phyloP scores from a whole-genome alignment of 2,888 invertebrate genomes.

The Eilema caniola region DNA sequence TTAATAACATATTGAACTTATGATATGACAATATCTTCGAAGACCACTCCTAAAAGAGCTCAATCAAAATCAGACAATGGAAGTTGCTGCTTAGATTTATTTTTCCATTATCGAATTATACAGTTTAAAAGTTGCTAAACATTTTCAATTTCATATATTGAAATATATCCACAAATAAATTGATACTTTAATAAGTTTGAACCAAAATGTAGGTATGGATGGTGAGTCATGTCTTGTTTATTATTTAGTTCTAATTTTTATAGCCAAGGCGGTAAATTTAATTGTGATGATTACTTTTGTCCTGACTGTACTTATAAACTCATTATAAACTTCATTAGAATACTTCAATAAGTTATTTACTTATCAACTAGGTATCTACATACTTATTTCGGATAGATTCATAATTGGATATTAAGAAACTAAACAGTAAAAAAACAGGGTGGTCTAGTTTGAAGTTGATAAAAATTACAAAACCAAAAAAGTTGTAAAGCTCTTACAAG shows the following conservation, averaged over 20 bases:
- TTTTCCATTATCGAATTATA: neutral
- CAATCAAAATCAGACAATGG: neutral
- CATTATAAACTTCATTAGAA: neutral
- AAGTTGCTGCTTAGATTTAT: neutral
- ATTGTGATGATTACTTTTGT: neutral
- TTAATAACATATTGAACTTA: slow-evolving; percentile 6
- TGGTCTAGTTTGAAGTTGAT: neutral
- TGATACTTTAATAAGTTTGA: no score
- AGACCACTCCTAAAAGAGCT: neutral
- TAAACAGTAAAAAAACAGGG: neutral
- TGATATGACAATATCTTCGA: neutral
- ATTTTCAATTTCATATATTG: neutral
- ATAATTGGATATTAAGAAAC: no score
- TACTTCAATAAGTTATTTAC: no score
- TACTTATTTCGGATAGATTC: no score
- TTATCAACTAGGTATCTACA: no score
- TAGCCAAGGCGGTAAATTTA: neutral
- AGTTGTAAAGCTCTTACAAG: slow-evolving; percentile 30
- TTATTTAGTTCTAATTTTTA: neutral
- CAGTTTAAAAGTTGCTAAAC: neutral
- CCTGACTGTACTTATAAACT: neutral
- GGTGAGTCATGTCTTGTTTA: neutral
- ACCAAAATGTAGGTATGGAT: no score
- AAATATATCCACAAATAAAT: no score
- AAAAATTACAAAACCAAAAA: neutral